Evolutionary conservation across 2,113 vertebrate genomes (phyloP).

Genomic region (Chloroceryle aenea): DNA sequence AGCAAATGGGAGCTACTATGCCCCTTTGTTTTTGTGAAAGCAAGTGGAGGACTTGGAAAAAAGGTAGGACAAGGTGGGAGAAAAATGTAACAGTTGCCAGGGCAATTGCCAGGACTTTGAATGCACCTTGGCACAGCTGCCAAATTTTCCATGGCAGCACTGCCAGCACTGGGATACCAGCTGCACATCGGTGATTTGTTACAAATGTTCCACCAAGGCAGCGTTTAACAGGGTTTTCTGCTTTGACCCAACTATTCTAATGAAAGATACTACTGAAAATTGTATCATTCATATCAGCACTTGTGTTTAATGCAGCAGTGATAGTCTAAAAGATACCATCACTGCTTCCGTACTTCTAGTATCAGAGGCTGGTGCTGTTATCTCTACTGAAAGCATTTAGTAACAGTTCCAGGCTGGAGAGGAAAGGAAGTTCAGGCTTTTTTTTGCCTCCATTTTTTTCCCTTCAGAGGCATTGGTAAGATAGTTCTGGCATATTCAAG

Average conservation of each 20-base stretch:
- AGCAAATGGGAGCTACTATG: background rate
- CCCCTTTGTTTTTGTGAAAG: background rate
- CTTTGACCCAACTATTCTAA: background rate
- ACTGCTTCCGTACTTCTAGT: background rate
- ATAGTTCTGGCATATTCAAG: background rate
- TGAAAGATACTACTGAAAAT: background rate
- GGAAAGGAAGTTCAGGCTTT: background rate
- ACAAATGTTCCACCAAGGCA: background rate
- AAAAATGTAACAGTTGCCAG: background rate
- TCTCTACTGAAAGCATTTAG: background rate
- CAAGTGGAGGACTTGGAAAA: background rate
- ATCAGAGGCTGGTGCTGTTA: background rate
- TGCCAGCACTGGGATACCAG: background rate
- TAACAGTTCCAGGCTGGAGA: background rate
- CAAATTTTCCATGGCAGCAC: background rate
- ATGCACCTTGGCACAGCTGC: background rate
- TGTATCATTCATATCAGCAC: rapidly evolving
- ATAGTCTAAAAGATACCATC: background rate
- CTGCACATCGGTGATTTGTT: background rate
- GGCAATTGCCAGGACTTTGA: background rate
- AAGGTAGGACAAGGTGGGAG: background rate
- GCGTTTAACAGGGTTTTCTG: background rate
- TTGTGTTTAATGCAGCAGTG: background rate
- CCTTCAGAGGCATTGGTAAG: background rate
- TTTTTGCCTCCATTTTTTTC: background rate